Conservation (phyloP, 1,140 invertebrate species). For the Phenacoccus solenopsis region DNA sequence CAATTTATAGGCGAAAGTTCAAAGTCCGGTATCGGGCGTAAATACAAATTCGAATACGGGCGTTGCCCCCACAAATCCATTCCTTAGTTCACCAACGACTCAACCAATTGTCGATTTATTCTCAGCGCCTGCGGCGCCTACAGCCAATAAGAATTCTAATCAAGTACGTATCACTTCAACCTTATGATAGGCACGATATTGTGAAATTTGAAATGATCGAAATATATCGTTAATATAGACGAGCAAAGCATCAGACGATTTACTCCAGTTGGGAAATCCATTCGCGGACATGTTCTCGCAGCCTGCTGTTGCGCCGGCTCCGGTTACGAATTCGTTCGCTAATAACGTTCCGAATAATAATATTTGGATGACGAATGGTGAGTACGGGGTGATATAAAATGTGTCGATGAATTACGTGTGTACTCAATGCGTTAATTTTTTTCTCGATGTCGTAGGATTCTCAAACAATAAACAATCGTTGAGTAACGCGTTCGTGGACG, state of each 20-base stretch:
- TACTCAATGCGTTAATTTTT: not conserved
- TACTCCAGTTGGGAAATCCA: conserved; percentile 77
- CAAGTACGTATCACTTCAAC: not conserved
- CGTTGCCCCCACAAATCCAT: conserved; percentile 64
- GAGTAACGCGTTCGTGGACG: conserved; percentile 68
- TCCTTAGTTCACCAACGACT: conserved; percentile 47
- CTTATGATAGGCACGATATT: no score
- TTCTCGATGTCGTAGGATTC: not conserved
- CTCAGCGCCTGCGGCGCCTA: conserved; percentile 34
- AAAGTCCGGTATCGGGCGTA: conserved; percentile 49
- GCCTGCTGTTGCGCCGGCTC: conserved; percentile 34
- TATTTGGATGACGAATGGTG: conserved; percentile 56
- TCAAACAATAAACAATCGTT: conserved; percentile 32
- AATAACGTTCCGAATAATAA: conserved; percentile 38
- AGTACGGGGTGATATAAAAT: conserved; percentile 29
- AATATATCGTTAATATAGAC: not conserved
- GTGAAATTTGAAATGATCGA: no score
- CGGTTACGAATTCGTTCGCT: conserved; percentile 20
- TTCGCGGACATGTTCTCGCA: conserved; percentile 73
- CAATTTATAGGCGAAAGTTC: conserved; percentile 55
- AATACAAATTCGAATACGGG: conserved; percentile 25
- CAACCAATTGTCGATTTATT: conserved; percentile 70
- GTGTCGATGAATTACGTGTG: not conserved
- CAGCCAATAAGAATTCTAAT: conserved; percentile 4
- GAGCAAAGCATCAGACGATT: conserved; percentile 71